Evolutionary conservation across 2,113 vertebrate species (phyloP).

Genomic region (Alosa alosa): DNA sequence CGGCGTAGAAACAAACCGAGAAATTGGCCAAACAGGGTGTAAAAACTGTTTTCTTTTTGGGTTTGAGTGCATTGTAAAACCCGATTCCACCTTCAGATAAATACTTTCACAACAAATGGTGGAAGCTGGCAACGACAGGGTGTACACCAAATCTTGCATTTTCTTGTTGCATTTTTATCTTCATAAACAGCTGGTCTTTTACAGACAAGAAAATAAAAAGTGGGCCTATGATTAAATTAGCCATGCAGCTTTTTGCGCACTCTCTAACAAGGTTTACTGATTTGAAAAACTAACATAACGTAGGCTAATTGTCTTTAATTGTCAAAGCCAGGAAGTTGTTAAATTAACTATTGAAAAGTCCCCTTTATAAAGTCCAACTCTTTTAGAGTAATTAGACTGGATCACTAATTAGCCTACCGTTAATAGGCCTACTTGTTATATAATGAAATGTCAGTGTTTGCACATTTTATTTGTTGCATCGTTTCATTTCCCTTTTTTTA

Average conservation of each 20-base stretch:
- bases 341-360: background rate
- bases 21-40: background rate
- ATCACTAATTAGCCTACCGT: background rate
- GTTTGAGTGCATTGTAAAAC: background rate
- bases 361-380: no score
- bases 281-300: background rate
- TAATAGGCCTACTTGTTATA: background rate
- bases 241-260: background rate
- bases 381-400: background rate
- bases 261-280: background rate
- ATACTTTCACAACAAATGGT: conserved; percentile 13
- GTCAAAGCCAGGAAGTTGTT: background rate
- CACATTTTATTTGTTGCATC: background rate
- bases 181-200: background rate
- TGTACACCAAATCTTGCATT: background rate
- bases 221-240: background rate
- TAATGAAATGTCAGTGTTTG: background rate
- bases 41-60: background rate
- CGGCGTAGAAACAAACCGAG: background rate
- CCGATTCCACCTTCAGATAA: conserved; percentile 11
- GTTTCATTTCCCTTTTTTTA: background rate
- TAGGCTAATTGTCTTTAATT: background rate
- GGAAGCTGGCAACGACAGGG: conserved; percentile 12
- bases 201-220: background rate
- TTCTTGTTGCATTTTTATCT: background rate